Evolutionary conservation across 1,140 invertebrate genomes (phyloP), one percentile per base, ranked within the genome.

Genomic region (Nephila pilipes): DNA sequence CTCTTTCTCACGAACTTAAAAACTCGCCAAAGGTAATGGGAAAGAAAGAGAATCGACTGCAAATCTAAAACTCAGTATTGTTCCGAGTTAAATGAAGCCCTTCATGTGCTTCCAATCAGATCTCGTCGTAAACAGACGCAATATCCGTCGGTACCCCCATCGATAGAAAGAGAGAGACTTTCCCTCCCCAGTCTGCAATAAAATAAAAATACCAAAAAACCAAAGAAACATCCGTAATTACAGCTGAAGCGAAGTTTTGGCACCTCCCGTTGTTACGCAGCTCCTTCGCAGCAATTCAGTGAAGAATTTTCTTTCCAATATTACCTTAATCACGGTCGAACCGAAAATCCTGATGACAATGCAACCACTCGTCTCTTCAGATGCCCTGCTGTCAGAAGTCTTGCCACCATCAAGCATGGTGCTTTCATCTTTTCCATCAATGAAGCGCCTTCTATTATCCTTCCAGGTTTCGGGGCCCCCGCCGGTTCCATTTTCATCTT

Each of bases 331-430:
- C 46, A 81, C 80, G 38, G 80, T 14, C 80, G 38, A 22, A 55
- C 36, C 80, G 80, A 81, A 81, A 81, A 81, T 81, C 80, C 80
- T 75, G 80, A 46, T 81, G 80, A 81, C 80, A 81, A 81, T 81
- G 80, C 80, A 81, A 81, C 80, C 46, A 75, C 69, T 75, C 69
- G 69, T 75, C 69, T 75, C 69, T 29, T 75, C 65, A 5, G 69
- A 32, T 32, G 29, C 38, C 36, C 80, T 38, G 36, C 38, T 46
- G 36, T 81, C 36, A 54, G 36, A 54, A 20, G 38, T n/a, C 80
- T 81, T 36, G 25, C 69, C 69, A 54, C 36, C 80, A 55, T 81
- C 80, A 81, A 81, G 38, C 36, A 0, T 29, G 46, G 46, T 8
- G 80, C 80, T 46, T 25, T 75, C n/a, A 29, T n/a, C 80, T 81